Evolutionary conservation across 1,140 invertebrate genomes (phyloP).

Genomic region (Oncopodura yosiiana): DNA sequence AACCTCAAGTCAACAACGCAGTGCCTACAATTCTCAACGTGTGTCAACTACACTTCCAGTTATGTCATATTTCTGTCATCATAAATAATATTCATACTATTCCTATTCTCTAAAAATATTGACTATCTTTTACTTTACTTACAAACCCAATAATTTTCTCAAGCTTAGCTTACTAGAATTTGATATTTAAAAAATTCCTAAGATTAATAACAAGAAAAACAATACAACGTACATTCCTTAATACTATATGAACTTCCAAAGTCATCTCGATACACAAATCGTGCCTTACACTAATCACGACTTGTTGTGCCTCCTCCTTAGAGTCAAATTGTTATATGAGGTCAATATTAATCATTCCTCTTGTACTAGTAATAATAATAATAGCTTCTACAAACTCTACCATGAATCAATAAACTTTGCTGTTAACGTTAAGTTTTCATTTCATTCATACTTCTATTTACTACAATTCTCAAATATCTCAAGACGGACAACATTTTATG

Average conservation of each 20-base stretch:
- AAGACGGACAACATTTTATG: too few species aligned
- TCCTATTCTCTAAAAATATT: not conserved
- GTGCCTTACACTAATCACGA: conserved; percentile 10
- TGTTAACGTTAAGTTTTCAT: not conserved
- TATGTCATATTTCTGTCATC: not conserved
- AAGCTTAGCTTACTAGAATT: too few species aligned
- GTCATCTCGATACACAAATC: conserved; percentile 7
- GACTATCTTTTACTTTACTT: not conserved
- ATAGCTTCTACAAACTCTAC: not conserved
- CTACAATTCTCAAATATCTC: not conserved
- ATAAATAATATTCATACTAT: not conserved
- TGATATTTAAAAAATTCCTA: too few species aligned
- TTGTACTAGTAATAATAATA: not conserved
- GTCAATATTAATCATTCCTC: not conserved
- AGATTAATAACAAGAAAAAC: too few species aligned
- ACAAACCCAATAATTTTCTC: too few species aligned
- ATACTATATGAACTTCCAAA: not conserved
- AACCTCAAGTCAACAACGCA: too few species aligned
- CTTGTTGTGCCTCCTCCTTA: conserved; percentile 8
- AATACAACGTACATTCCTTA: too few species aligned
- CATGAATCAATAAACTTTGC: not conserved
- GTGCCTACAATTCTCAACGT: too few species aligned
- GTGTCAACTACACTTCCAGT: not conserved
- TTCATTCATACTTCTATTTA: not conserved
- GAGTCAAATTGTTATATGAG: not conserved